Evolutionary conservation across 2,888 invertebrate species (phyloP), one percentile per base, ranked within the genome.

Genomic region (Eueremaeus valkanovi): DNA sequence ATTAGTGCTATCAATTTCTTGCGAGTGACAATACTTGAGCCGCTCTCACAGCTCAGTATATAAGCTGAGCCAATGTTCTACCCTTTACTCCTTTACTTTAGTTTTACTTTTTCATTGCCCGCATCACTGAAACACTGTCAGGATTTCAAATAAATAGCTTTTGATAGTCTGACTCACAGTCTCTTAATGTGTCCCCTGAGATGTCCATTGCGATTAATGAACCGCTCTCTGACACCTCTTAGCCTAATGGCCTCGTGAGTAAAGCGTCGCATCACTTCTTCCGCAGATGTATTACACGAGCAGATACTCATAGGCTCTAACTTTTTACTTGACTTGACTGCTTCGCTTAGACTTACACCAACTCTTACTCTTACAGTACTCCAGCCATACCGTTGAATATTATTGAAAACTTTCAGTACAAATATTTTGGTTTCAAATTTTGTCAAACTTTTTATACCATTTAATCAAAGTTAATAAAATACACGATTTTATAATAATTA

Each of bases 161-260:
- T 29, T 61, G 61, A 61, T 61, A 61, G 61, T 18, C n/a, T 61
- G 61, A 61, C 61, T 61, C 33, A 36, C 29, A 61, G 61, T 61
- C 61, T 61, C 61, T 61, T 61, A 61, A 61, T 61, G 61, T 61
- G 61, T 61, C 61, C 61, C 61, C 29, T 21, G 61, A 61, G 61
- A 61, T 61, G 61, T 61, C 61, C 61, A 31, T n/a, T 61, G 61
- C 61, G 61, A 61, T 61, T 61, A 61, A 61, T 61, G 61, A 61
- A 24, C 31, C 61, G 61, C 61, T 61, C 61, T 31, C 51, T 61
- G 31, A 61, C 29, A 61, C 61, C 61, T 61, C 29, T 31, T 61
- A 31, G 61, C 61, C 31, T 61, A 61, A 61, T 61, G 61, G 61
- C 61, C 61, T 61, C 61, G 29, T 24, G 31, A 61, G 31, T 31